Conservation (phyloP, 2,888 invertebrate species). For the Tromatobia lineatoria region DNA sequence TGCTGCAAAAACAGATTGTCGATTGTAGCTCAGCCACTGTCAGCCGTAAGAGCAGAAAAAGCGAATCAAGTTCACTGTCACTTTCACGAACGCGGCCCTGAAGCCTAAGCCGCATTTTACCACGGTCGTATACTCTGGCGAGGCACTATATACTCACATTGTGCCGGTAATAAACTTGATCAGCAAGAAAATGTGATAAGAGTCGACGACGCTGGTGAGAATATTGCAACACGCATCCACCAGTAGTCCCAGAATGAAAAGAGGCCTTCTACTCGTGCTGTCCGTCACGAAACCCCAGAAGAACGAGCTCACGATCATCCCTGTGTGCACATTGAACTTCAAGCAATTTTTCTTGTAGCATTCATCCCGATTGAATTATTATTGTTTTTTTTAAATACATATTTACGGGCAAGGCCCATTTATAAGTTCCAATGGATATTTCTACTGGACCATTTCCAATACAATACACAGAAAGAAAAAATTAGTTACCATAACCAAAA, state of each 20-base stretch:
- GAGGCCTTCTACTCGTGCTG: conserved; percentile 89
- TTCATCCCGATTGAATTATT: not conserved
- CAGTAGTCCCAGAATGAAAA: conserved; percentile 90
- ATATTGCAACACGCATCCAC: conserved; percentile 89
- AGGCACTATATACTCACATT: conserved; percentile 88
- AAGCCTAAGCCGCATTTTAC: not conserved
- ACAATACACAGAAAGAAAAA: too few species aligned
- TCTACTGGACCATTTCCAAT: too few species aligned
- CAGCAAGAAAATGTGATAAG: conserved; percentile 89
- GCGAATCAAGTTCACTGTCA: conserved; percentile 36
- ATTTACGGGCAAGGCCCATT: too few species aligned
- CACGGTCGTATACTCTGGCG: not conserved
- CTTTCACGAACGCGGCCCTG: conserved; percentile 14
- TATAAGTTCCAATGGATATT: too few species aligned
- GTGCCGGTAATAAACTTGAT: conserved; percentile 92
- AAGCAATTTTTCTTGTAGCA: not conserved
- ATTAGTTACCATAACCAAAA: too few species aligned
- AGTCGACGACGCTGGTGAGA: conserved; percentile 89
- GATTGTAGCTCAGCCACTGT: not conserved
- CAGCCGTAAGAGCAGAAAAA: not conserved
- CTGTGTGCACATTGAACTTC: conserved; percentile 83
- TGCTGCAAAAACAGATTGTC: conserved; percentile 84
- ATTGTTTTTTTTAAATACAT: too few species aligned
- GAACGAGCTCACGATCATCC: conserved; percentile 92
- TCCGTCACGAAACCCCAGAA: conserved; percentile 93